phyloP scores from a whole-genome alignment of 2,888 invertebrate genomes.

The Rosalia funebris region DNA sequence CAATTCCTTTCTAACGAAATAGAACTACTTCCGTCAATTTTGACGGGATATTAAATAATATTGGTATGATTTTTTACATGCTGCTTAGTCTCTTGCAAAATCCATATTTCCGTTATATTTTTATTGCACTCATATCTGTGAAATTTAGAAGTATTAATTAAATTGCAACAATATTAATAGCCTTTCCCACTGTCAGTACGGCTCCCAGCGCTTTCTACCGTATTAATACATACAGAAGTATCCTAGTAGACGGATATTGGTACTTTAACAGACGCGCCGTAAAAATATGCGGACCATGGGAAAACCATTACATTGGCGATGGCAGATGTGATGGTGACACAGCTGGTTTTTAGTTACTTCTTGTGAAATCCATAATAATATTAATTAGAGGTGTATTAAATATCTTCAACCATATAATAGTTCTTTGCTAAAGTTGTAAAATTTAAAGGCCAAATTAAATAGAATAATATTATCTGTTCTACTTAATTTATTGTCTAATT shows the following conservation, averaged over 20 bases:
- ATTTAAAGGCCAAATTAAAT: no score
- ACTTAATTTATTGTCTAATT: no score
- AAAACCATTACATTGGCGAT: neutral
- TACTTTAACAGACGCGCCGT: neutral
- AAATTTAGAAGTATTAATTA: neutral
- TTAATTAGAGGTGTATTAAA: no score
- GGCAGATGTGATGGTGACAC: constrained; percentile 4
- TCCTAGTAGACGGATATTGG: constrained; percentile 12
- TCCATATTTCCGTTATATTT: constrained; percentile 4
- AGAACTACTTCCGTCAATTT: no score
- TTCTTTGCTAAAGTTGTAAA: no score
- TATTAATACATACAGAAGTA: constrained; percentile 4
- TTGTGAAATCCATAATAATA: no score
- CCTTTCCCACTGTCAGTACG: constrained; percentile 19
- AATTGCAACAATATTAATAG: no score
- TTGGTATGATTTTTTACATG: neutral
- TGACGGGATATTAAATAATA: neutral
- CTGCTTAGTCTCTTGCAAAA: neutral
- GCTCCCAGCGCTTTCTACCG: neutral
- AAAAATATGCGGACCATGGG: constrained; percentile 23
- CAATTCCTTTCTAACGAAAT: no score
- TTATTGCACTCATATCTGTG: neutral
- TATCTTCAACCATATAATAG: no score
- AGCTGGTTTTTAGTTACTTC: constrained; percentile 3
- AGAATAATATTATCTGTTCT: no score